Base-by-base conservation (phyloP, 2,888 invertebrate genomes). In the Volucella inflata region DNA sequence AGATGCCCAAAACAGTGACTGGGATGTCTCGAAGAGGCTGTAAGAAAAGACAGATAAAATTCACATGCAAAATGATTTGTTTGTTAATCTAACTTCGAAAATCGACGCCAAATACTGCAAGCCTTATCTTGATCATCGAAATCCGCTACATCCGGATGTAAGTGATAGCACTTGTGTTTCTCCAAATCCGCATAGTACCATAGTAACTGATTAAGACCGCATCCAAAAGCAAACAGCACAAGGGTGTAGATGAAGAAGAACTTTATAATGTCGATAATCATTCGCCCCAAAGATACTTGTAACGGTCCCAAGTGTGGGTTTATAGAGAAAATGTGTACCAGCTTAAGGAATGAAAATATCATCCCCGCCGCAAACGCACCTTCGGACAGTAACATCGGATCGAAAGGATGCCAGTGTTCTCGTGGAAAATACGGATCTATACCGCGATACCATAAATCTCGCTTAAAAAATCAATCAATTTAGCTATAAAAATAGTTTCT, bases 1-100 rank as follows among this genome's bases (percentile, higher is more conserved):
- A 74, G 98, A 97, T 8, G 99, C 98, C 99, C 99, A 99, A 93
- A 99, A 99, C 1, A 99, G 93, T 0, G 98, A 98, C 91, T 99
- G 99, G 0, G 98, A 97, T 2, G 99, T 98, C 93, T 99, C 99
- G 92, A 99, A 99, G 88, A 99, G 93, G 90, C 99, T 99, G 93
- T 40, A 94, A 94, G 83, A 9, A 17, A 10, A 51, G 68, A 30
- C 17, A 8, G 42, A 8, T 48, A 44, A 3, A 48, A 38, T 10
- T 38, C n/a, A 14, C 2, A 17, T n/a, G 30, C 9, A 72, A 11
- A 46, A 38, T 40, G 1, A n/a, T n/a, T 8, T 10, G 8, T 30
- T 9, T 38, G 50, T 14, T 11, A 0, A 88, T 6, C 92, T 92
- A 93, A 97, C 97, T 97, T 97, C 3, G 97, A 96, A 91, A 97